phyloP scores from a whole-genome alignment of 1,140 invertebrate genomes.

The Calosoma granatense region DNA sequence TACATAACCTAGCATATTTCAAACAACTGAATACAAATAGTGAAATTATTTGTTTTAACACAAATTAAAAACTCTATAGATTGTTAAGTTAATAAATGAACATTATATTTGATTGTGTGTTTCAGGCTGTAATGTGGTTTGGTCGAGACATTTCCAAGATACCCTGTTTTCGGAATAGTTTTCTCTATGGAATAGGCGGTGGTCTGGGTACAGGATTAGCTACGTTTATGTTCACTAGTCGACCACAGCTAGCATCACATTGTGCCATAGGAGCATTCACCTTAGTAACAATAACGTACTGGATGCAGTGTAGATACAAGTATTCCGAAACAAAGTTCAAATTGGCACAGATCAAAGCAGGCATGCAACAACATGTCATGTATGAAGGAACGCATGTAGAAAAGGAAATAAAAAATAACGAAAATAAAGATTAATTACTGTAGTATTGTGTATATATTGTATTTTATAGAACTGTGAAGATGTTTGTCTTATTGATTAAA shows the following conservation, averaged over 20 bases:
- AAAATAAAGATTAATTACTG: conserved; percentile 21
- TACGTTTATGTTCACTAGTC: conserved; percentile 50
- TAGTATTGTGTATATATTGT: conserved; percentile 15
- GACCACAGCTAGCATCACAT: conserved; percentile 36
- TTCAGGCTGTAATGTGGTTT: conserved; percentile 38
- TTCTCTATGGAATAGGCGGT: conserved; percentile 46
- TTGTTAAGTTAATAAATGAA: no score
- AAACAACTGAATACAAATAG: no score
- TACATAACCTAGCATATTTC: no score
- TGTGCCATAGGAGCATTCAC: conserved; percentile 41
- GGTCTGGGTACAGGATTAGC: conserved; percentile 43
- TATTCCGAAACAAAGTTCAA: conserved; percentile 36
- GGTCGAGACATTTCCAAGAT: conserved; percentile 49
- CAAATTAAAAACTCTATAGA: no score
- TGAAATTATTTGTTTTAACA: no score
- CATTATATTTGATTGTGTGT: conserved; percentile 14
- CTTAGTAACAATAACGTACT: conserved; percentile 42
- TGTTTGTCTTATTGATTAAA: no score
- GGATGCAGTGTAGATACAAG: conserved; percentile 41
- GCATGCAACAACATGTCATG: conserved; percentile 29
- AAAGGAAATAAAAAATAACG: conserved; percentile 27
- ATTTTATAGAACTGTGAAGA: no score
- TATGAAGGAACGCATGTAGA: conserved; percentile 35
- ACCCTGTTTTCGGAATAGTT: conserved; percentile 52
- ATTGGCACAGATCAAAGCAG: conserved; percentile 33